These are phyloP conservation scores for Scaptomyza hsui DNA, from an alignment of 1,140 invertebrate genomes.

Conservation along the genomic window DNA sequence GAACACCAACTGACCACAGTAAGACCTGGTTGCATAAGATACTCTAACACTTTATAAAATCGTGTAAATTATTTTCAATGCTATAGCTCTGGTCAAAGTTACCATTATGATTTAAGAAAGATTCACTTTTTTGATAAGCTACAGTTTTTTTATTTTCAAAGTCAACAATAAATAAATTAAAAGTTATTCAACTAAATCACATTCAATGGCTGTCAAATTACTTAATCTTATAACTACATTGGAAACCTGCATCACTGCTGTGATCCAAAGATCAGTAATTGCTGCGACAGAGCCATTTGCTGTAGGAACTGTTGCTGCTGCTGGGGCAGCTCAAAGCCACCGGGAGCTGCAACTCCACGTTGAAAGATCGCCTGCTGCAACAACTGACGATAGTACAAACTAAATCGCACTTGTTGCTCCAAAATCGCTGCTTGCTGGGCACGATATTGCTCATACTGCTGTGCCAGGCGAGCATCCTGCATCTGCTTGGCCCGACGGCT, in stretches of 20 bases:
- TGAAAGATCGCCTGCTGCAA: conserved; percentile 67
- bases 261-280: conserved; percentile 61
- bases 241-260: conserved; percentile 10
- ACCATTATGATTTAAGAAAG: too few relatives aligned
- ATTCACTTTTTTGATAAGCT: background rate
- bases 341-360: conserved; percentile 11
- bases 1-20: background rate
- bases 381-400: conserved; percentile 63
- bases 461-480: conserved; percentile 42
- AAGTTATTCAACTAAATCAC: conserved; percentile 59
- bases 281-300: conserved; percentile 66
- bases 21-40: background rate
- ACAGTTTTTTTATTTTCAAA: conserved; percentile 39
- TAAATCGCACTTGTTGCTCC: conserved; percentile 59
- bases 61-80: too few relatives aligned
- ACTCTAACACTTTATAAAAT: background rate
- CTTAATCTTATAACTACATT: background rate
- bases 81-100: too few relatives aligned
- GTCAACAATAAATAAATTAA: conserved; percentile 61
- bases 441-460: conserved; percentile 53
- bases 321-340: conserved; percentile 26
- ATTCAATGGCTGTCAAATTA: conserved; percentile 50
- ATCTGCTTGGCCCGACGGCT: conserved; percentile 58
- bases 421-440: conserved; percentile 50
- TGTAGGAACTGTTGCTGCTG: conserved; percentile 56